Conservation (phyloP, 2,888 invertebrate species). For the Metallyticus violacea region DNA sequence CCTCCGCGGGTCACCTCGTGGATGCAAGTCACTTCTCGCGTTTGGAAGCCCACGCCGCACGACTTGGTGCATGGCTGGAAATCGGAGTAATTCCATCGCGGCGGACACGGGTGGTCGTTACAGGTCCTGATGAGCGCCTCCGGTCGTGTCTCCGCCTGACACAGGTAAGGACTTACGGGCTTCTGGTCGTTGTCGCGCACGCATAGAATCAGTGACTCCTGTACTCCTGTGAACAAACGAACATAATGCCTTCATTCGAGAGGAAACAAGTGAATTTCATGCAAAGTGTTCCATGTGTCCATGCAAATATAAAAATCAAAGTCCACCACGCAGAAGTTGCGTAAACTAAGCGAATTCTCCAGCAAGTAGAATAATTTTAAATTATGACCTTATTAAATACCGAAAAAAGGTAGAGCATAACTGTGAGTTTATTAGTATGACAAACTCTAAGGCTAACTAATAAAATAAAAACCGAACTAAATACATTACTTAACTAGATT, state of each 20-base stretch:
- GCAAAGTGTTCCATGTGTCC: too few relatives aligned
- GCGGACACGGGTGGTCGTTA: slow-evolving; percentile 94
- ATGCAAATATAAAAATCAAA: too few relatives aligned
- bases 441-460: too few relatives aligned
- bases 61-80: slow-evolving; percentile 78
- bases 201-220: slow-evolving; percentile 86
- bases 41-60: slow-evolving; percentile 92
- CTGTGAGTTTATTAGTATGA: too few relatives aligned
- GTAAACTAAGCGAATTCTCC: too few relatives aligned
- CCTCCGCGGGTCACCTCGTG: slow-evolving; percentile 84
- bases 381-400: too few relatives aligned
- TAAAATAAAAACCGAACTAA: too few relatives aligned
- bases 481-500: too few relatives aligned
- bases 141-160: slow-evolving; percentile 82
- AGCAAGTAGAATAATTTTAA: too few relatives aligned
- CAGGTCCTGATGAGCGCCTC: slow-evolving; percentile 85
- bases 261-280: too few relatives aligned
- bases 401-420: too few relatives aligned
- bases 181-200: slow-evolving; percentile 82
- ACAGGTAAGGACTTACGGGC: slow-evolving; percentile 83
- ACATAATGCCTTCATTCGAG: neutral
- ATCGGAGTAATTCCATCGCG: slow-evolving; percentile 64
- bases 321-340: too few relatives aligned
- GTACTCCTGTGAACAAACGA: slow-evolving; percentile 48
- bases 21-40: slow-evolving; percentile 84